These are phyloP conservation scores for Podilymbus podiceps DNA, from an alignment of 2,113 vertebrate species.

Conservation along the genomic window DNA sequence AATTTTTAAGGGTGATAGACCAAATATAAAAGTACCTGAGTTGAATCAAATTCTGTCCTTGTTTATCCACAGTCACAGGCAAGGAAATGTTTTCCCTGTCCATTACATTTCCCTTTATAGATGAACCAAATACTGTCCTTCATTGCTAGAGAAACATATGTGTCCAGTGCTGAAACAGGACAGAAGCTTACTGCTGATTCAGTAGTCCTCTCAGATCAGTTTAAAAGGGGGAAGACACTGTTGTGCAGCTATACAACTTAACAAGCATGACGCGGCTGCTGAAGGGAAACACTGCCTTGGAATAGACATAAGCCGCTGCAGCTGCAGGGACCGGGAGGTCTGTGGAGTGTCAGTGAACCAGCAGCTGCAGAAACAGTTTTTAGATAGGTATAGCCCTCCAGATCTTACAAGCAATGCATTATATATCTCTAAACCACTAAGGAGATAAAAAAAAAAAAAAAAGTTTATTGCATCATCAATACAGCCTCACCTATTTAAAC, in stretches of 20 bases:
- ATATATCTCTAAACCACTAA: background rate
- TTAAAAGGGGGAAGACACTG: background rate
- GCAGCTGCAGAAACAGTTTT: constrained; percentile 37
- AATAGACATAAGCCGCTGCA: background rate
- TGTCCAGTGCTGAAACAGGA: background rate
- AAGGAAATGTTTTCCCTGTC: background rate
- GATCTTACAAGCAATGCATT: background rate
- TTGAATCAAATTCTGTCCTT: background rate
- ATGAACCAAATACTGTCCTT: background rate
- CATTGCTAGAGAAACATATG: background rate
- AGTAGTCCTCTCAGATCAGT: background rate
- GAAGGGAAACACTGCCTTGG: constrained; percentile 7
- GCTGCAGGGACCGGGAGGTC: background rate
- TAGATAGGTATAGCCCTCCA: background rate
- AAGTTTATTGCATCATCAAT: background rate
- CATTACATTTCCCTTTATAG: background rate
- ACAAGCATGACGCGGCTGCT: constrained; percentile 26
- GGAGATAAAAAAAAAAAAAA: background rate
- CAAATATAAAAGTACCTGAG: background rate
- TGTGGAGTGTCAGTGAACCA: background rate
- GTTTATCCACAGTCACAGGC: background rate
- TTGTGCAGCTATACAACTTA: constrained; percentile 22
- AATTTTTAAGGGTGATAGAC: background rate
- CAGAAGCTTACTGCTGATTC: constrained; percentile 10
- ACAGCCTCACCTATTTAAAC: background rate